Conservation (phyloP, 1,140 invertebrate species). For the Spodoptera litura region DNA sequence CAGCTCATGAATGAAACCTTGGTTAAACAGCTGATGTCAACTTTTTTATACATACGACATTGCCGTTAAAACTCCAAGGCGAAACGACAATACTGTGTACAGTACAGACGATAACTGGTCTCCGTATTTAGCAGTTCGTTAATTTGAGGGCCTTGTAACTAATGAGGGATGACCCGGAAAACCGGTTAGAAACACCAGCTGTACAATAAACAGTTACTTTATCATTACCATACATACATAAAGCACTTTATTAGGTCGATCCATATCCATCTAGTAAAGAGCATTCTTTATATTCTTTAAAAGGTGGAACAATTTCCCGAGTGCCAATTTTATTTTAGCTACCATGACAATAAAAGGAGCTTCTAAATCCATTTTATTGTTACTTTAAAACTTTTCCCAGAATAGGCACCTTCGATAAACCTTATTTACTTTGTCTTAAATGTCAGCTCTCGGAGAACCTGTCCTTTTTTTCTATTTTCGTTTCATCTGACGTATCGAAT, state of each 20-base stretch:
- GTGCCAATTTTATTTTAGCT: conserved; percentile 26
- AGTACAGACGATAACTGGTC: conserved; percentile 13
- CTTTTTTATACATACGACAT: conserved; percentile 44
- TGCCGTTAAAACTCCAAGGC: conserved; percentile 49
- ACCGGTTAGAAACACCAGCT: conserved; percentile 24
- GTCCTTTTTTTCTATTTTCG: conserved; percentile 6
- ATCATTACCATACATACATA: not conserved
- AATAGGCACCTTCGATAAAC: not conserved
- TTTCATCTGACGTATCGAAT: conserved; percentile 1
- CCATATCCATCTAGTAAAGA: no score
- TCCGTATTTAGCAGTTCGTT: conserved; percentile 32
- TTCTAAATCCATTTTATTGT: conserved; percentile 8
- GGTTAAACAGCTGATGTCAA: conserved; percentile 36
- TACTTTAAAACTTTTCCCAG: conserved; percentile 29
- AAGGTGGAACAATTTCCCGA: conserved; percentile 3
- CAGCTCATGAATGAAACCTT: conserved; percentile 46
- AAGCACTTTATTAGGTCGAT: not conserved
- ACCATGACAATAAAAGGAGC: not conserved
- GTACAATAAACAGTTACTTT: conserved; percentile 14
- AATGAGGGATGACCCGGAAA: conserved; percentile 24
- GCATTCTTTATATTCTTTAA: conserved; percentile 2
- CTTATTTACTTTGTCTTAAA: conserved; percentile 35
- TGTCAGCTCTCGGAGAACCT: conserved; percentile 21
- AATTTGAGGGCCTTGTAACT: conserved; percentile 9
- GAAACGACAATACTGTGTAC: conserved; percentile 26